phyloP scores from a whole-genome alignment of 2,888 invertebrate genomes.

The Drosophila borborema region DNA sequence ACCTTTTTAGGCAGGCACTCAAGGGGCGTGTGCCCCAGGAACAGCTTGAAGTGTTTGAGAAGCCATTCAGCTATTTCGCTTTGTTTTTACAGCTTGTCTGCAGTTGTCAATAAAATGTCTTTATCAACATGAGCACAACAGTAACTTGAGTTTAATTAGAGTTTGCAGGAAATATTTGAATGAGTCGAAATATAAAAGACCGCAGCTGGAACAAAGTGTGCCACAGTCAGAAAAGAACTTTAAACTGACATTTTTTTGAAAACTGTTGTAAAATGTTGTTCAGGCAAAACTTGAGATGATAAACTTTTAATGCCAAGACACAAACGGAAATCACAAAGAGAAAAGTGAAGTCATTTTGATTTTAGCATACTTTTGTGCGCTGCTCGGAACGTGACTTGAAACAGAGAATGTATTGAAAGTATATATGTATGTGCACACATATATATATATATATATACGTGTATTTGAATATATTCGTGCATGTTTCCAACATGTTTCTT shows the following conservation, averaged over 20 bases:
- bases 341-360: slow-evolving; percentile 4
- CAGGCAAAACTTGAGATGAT: not conserved
- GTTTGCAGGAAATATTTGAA: not conserved
- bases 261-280: slow-evolving; percentile 18
- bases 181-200: slow-evolving; percentile 3
- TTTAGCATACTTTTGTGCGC: slow-evolving; percentile 35
- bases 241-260: slow-evolving; percentile 10
- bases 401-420: slow-evolving; percentile 1
- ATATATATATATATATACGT: not conserved
- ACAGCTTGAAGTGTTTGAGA: slow-evolving; percentile 11
- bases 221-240: slow-evolving; percentile 6
- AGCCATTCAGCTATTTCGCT: slow-evolving; percentile 7
- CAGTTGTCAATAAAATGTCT: slow-evolving; percentile 2
- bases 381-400: not conserved
- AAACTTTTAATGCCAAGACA: slow-evolving; percentile 9
- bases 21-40: slow-evolving; percentile 7
- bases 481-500: not conserved
- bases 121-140: slow-evolving; percentile 8
- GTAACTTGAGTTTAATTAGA: slow-evolving; percentile 30
- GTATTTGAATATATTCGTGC: too few species aligned
- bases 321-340: not conserved
- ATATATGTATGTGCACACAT: not conserved
- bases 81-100: slow-evolving; percentile 1
- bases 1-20: slow-evolving; percentile 11
- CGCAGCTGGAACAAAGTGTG: slow-evolving; percentile 15